Percentiles rank a stretch among this genome's conserved stretches.
Conservation (phyloP, 1,140 invertebrate genomes). For the Hyposmocoma kahamanoa region DNA sequence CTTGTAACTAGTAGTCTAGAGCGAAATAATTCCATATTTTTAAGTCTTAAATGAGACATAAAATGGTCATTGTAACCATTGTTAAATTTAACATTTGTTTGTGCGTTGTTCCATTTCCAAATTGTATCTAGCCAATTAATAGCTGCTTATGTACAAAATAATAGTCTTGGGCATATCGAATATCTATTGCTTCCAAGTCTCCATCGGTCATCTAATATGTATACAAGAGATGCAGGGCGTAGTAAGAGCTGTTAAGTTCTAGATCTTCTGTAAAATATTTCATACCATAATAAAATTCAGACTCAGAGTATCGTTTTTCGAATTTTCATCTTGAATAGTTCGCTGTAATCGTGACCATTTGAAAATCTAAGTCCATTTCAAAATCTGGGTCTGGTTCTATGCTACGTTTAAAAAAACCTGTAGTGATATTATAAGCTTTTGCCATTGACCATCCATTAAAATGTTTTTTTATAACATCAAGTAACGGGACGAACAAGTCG, state of each 20-base stretch:
- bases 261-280: conserved; percentile 84
- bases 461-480: too few relatives aligned
- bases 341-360: too few relatives aligned
- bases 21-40: too few relatives aligned
- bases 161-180: conserved; percentile 77
- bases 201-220: conserved; percentile 79
- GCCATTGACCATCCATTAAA: too few relatives aligned
- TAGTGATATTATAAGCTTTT: too few relatives aligned
- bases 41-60: too few relatives aligned
- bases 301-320: neutral
- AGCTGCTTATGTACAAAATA: conserved; percentile 76
- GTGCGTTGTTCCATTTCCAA: conserved; percentile 75
- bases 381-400: too few relatives aligned
- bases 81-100: neutral
- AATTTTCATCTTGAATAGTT: too few relatives aligned
- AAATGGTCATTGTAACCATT: neutral
- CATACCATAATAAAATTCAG: neutral
- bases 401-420: too few relatives aligned
- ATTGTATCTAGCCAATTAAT: conserved; percentile 77
- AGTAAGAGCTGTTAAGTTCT: conserved; percentile 82
- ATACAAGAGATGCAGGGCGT: conserved; percentile 78
- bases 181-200: conserved; percentile 70
- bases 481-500: too few relatives aligned
- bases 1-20: too few relatives aligned
- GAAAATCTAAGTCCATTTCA: too few relatives aligned